These are phyloP conservation scores for Stramonita haemastoma DNA, from an alignment of 2,888 invertebrate genomes.

Conservation along the genomic window DNA sequence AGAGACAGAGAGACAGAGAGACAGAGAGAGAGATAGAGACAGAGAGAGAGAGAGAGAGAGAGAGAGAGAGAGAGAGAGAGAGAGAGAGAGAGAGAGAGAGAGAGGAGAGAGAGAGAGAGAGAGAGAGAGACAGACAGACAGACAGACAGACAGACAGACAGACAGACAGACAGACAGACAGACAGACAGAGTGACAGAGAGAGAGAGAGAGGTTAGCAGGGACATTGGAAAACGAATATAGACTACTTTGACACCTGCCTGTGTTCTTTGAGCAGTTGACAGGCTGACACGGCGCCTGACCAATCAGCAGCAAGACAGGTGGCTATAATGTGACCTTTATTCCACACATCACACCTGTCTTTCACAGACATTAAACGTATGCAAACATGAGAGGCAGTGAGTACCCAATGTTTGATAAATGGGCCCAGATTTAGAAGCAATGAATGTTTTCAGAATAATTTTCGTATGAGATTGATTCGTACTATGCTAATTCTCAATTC, in stretches of 20 bases:
- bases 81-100: background rate
- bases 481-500: no score
- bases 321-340: no score
- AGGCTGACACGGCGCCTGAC: background rate
- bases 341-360: no score
- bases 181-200: background rate
- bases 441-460: no score
- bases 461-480: no score
- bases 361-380: no score
- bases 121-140: background rate
- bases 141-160: slow-evolving; percentile 6
- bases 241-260: background rate
- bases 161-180: background rate
- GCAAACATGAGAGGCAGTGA: no score
- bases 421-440: no score
- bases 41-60: no score
- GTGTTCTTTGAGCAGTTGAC: background rate
- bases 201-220: background rate
- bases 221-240: background rate
- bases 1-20: background rate
- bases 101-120: background rate
- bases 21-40: no score
- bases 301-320: background rate
- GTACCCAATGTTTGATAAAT: no score
- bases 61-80: background rate